Percentiles rank a stretch among this genome's conserved stretches.
Evolutionary conservation across 2,113 vertebrate species (phyloP).

Genomic region (Cyphomyrus discorhynchus): DNA sequence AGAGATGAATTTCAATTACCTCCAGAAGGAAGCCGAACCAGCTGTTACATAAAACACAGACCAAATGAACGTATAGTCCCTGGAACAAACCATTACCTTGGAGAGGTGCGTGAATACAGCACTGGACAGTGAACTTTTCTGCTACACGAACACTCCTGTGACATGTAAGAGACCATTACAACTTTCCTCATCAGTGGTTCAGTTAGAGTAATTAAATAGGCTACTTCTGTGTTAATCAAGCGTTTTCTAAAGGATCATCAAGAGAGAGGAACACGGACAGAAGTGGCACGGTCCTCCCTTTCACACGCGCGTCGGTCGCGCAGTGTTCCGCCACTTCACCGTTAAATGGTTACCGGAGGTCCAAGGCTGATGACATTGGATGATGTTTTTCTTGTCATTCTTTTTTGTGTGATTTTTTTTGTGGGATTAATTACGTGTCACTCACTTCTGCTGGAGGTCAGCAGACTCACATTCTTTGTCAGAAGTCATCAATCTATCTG

Average conservation of each 20-base stretch:
- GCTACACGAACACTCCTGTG: neutral
- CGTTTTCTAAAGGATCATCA: neutral
- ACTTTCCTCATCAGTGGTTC: neutral
- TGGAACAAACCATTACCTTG: neutral
- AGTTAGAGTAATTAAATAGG: neutral
- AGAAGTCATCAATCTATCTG: constrained; percentile 73
- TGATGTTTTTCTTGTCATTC: constrained; percentile 44
- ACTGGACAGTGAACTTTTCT: neutral
- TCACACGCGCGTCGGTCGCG: constrained; percentile 33
- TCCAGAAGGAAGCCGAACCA: constrained; percentile 27
- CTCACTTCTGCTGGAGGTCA: constrained; percentile 69
- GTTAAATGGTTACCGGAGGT: constrained; percentile 50
- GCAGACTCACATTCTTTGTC: constrained; percentile 64
- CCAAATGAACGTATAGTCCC: neutral
- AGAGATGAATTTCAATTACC: constrained; percentile 70
- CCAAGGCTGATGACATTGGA: constrained; percentile 50
- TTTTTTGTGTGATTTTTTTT: constrained; percentile 52
- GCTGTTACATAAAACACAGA: neutral
- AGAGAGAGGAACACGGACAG: neutral
- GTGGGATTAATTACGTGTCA: constrained; percentile 70
- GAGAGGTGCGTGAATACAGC: neutral
- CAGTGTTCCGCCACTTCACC: constrained; percentile 43
- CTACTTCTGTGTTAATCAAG: neutral
- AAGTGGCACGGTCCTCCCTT: constrained; percentile 38
- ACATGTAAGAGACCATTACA: neutral